These are phyloP conservation scores for Brachionus koreanus DNA, from an alignment of 1,140 invertebrate genomes.

Conservation along the genomic window DNA sequence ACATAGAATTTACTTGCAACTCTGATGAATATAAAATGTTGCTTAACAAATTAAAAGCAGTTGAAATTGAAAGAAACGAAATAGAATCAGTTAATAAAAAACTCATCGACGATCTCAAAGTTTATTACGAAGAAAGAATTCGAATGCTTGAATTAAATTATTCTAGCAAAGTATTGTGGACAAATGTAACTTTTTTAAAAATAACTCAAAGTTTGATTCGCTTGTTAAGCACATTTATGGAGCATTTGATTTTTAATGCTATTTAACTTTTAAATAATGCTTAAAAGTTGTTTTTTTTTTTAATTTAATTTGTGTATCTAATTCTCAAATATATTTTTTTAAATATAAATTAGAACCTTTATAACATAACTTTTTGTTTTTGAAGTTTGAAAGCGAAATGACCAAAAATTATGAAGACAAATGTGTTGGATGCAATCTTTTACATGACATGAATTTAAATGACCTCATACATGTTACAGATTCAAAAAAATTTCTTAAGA, in stretches of 20 bases:
- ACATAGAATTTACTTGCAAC: not conserved
- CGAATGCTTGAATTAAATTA: not conserved
- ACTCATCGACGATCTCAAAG: not conserved
- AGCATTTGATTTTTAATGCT: too few relatives aligned
- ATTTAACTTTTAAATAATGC: too few relatives aligned
- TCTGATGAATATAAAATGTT: not conserved
- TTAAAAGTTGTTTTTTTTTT: too few relatives aligned
- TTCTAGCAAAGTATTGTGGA: not conserved
- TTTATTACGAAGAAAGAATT: conserved; percentile 17
- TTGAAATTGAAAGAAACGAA: conserved; percentile 1
- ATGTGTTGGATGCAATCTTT: not conserved
- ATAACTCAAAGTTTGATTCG: not conserved
- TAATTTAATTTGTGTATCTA: too few relatives aligned
- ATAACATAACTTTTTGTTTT: not conserved
- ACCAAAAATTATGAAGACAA: conserved; percentile 29
- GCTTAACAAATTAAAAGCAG: not conserved
- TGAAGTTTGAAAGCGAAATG: conserved; percentile 15
- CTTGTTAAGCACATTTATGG: not conserved
- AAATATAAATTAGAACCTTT: too few relatives aligned
- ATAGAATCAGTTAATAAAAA: conserved; percentile 9
- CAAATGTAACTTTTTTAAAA: conserved; percentile 5
- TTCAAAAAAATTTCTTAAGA: not conserved
- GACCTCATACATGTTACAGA: not conserved
- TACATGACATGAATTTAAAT: not conserved
- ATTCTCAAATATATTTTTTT: too few relatives aligned